Evolutionary conservation across 2,113 vertebrate species (phyloP), one percentile per base, ranked within the genome.

Genomic region (Notarius lentiginosus): DNA sequence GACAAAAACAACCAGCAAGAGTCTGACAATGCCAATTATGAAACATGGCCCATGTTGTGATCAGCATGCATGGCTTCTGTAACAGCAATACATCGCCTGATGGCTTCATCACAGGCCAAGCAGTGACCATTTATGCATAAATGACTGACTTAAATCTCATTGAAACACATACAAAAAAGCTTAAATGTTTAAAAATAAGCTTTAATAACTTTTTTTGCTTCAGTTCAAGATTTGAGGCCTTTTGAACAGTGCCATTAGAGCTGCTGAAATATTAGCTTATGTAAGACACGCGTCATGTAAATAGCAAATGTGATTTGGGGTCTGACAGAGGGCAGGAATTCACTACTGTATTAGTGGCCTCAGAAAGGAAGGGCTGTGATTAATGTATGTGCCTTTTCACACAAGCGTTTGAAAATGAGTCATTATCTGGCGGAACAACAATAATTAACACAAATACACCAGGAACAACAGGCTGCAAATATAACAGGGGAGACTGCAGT

Each of bases 321-420:
- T 79, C 81, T 66, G 11, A 9, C 20, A 30, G 47, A 83, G 24
- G 47, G 49, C 47, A 53, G 15, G n/a, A 56, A 27, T 58, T 58
- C 34, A 58, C 27, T 79, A 30, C 30, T 30, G 30, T 30, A 58
- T 56, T 51, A 77, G 41, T 49, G 70, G 24, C 73, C 34, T 41
- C 55, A 47, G 34, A 15, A 76, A 14, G 56, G 22, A 61, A 1
- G 30, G 30, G 0, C 14, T 6, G 12, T 85, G 41, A 63, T 76
- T 73, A 75, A 85, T 63, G 55, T 55, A 30, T n/a, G 24, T 2
- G 27, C 30, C 47, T 84, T 75, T 84, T 75, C 22, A 60, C 53
- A 75, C 10, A 68, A 17, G 81, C 63, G 30, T 84, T 60, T 22
- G 22, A 75, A 73, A 83, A 68, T 30, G 10, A 24, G 49, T 55